Conservation (phyloP, 92 coral and sea anemone genomes). For the Phenganax marumi region DNA sequence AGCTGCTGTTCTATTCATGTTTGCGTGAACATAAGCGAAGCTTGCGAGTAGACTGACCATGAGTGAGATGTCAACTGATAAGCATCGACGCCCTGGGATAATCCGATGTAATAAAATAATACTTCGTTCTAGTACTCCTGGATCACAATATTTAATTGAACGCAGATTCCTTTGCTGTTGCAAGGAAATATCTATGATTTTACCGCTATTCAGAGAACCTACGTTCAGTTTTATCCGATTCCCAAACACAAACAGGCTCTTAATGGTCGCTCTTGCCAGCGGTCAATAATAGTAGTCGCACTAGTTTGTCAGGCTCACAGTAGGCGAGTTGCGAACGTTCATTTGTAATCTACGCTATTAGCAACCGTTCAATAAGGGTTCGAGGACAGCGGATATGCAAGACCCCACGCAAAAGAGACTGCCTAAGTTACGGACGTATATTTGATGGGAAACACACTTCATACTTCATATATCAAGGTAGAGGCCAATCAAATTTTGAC, state of each 20-base stretch:
- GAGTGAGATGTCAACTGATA: conserved; percentile 34
- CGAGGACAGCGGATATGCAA: no score
- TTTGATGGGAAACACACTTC: not conserved
- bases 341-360: not conserved
- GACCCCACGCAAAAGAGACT: not conserved
- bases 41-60: not conserved
- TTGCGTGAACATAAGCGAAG: conserved; percentile 6
- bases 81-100: conserved; percentile 43
- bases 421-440: not conserved
- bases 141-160: not conserved
- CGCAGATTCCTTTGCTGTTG: not conserved
- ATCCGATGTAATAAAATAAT: conserved; percentile 10
- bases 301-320: conserved; percentile 36
- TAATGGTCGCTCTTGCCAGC: not conserved
- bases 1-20: not conserved
- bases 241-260: not conserved
- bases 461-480: not conserved
- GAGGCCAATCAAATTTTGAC: not conserved
- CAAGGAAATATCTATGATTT: not conserved
- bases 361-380: not conserved
- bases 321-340: not conserved
- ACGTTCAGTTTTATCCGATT: not conserved
- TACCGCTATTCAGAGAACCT: conserved; percentile 17
- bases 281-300: conserved; percentile 7
- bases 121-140: conserved; percentile 15